Conservation (phyloP, 2,888 invertebrate species). For the Hyalella azteca region DNA sequence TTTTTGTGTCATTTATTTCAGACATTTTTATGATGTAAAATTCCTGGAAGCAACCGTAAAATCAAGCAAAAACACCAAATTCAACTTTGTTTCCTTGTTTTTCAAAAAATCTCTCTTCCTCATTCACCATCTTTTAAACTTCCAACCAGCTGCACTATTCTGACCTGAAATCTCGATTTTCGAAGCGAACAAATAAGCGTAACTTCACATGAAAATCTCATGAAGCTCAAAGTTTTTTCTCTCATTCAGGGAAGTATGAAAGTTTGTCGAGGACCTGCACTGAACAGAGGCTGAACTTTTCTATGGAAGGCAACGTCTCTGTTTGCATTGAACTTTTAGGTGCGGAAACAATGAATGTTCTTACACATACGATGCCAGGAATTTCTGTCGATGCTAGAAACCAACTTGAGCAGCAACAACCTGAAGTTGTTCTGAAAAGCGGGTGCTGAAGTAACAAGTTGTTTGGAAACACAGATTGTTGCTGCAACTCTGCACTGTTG, state of each 20-base stretch:
- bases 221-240: constrained; percentile 3
- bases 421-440: neutral
- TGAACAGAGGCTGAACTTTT: constrained; percentile 14
- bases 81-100: too few species aligned
- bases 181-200: neutral
- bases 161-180: too few species aligned
- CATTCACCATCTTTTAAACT: too few species aligned
- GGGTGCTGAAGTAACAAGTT: too few species aligned
- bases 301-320: constrained; percentile 13
- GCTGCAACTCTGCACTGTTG: too few species aligned
- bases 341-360: constrained; percentile 10
- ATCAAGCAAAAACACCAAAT: too few species aligned
- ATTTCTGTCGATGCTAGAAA: neutral
- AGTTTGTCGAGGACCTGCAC: neutral
- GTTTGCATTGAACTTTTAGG: neutral
- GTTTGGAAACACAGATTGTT: too few species aligned
- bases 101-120: too few species aligned
- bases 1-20: too few species aligned
- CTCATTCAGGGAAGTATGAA: neutral
- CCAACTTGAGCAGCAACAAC: neutral
- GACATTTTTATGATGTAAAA: too few species aligned
- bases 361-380: neutral
- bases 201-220: constrained; percentile 1
- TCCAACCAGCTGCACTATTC: too few species aligned
- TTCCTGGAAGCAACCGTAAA: too few species aligned